A percentile compares a stretch with the other conserved stretches of the same genome.
phyloP scores from a whole-genome alignment of 2,113 vertebrate species.

The Tychaedon coryphoeus region DNA sequence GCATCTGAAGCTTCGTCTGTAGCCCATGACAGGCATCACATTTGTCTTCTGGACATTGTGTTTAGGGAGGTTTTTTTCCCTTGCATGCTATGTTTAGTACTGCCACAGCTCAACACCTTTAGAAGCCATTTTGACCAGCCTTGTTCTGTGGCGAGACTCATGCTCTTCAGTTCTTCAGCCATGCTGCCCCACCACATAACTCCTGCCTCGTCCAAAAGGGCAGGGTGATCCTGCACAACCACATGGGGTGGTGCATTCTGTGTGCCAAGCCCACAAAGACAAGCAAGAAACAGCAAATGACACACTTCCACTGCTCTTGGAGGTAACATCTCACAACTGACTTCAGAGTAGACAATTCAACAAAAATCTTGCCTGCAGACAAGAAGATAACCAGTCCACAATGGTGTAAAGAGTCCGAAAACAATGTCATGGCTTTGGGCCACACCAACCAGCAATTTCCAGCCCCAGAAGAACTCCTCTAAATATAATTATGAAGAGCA shows the following conservation, averaged over 20 bases:
- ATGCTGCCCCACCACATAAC: fast-evolving
- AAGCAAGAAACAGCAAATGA: neutral
- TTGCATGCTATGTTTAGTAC: neutral
- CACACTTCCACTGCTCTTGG: too few relatives aligned
- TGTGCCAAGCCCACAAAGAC: neutral
- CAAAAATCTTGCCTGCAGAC: fast-evolving
- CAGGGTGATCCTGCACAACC: neutral
- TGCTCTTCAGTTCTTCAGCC: neutral
- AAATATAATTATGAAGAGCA: neutral
- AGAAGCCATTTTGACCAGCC: neutral
- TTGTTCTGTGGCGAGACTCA: neutral
- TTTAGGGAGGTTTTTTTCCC: neutral
- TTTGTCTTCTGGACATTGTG: neutral
- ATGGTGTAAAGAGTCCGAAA: fast-evolving
- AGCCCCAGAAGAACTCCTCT: neutral
- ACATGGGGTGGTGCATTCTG: neutral
- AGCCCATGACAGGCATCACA: neutral
- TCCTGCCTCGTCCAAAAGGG: neutral
- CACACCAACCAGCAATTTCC: neutral
- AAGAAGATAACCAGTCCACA: neutral
- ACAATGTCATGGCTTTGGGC: neutral
- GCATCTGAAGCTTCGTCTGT: neutral
- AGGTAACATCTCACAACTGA: neutral
- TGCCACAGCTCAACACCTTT: neutral
- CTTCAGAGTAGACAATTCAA: neutral